Evolutionary conservation across 2,113 vertebrate genomes (phyloP), one percentile per base, ranked within the genome.

Genomic region (Tyto alba): DNA sequence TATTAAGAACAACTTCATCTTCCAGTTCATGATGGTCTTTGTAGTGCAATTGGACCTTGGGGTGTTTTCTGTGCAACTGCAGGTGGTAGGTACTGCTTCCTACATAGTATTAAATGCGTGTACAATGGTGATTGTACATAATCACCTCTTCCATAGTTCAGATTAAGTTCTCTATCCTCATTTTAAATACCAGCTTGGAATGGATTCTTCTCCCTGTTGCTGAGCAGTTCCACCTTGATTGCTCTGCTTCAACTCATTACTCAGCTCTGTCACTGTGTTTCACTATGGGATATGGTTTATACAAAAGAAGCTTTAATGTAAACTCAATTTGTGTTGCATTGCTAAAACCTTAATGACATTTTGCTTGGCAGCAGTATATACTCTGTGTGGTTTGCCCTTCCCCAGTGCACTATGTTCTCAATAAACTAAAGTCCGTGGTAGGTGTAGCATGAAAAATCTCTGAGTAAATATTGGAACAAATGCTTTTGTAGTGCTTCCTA

Each of bases 341-440:
- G 94, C 96, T 97, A 91, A 96, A 96, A 93, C 93, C 85, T 94
- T 96, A 95, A 96, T 95, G 96, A 90, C 93, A 89, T 94, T 96
- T 95, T 92, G 82, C 76, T 97, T 95, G 93, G 95, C 93, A 96
- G 90, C 83, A 59, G 47, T 15, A 6, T 40, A 18, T 59, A n/a
- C 57, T 87, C 78, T 14, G 27, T 82, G 88, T 94, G 90, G 79
- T 96, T 97, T 96, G 92, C 90, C 82, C 93, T 97, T 97, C 93
- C 96, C 90, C 83, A 53, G 82, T 93, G 92, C 90, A 40, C 82
- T 7, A 4, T 93, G 93, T 94, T 96, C 95, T 94, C 73, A 94
- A 67, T 90, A 96, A 97, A 80, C 88, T 63, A 5, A 91, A 94
- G 90, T 85, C 88, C 3, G 6, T 88, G 93, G 86, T 95, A 97